phyloP scores from a whole-genome alignment of 2,888 invertebrate species.

The Geophilus truncorum region DNA sequence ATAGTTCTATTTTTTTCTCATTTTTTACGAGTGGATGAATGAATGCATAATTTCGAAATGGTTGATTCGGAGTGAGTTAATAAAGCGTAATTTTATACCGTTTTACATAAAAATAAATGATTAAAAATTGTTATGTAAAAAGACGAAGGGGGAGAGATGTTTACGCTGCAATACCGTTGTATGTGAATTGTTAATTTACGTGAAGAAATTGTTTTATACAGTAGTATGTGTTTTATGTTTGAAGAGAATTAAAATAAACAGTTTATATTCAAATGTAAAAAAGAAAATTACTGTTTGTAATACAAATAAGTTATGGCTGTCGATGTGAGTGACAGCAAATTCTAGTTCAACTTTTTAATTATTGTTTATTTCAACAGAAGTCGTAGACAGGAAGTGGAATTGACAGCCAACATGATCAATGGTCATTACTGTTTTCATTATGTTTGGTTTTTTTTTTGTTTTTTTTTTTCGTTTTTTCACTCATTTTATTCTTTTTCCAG shows the following conservation, averaged over 20 bases:
- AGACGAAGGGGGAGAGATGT: not conserved
- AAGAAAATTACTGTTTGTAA: too few relatives aligned
- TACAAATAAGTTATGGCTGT: too few relatives aligned
- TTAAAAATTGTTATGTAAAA: not conserved
- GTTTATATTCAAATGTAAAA: not conserved
- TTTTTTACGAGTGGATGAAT: not conserved
- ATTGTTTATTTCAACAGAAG: too few relatives aligned
- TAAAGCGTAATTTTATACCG: not conserved
- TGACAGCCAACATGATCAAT: too few relatives aligned
- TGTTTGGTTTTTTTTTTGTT: too few relatives aligned
- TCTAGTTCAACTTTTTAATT: too few relatives aligned
- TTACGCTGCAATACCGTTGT: not conserved
- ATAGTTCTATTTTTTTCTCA: not conserved
- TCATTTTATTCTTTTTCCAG: too few relatives aligned
- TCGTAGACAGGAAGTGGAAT: too few relatives aligned
- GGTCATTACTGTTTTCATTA: too few relatives aligned
- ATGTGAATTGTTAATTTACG: not conserved
- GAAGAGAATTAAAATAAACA: not conserved
- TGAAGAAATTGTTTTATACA: not conserved
- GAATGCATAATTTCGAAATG: not conserved
- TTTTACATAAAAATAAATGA: not conserved
- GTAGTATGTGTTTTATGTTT: not conserved
- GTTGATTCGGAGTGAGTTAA: not conserved
- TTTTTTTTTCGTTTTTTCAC: too few relatives aligned
- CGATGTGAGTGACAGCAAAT: too few relatives aligned